Conservation (phyloP, 2,797 vertebrate species). For the Anabacerthia variegaticeps region DNA sequence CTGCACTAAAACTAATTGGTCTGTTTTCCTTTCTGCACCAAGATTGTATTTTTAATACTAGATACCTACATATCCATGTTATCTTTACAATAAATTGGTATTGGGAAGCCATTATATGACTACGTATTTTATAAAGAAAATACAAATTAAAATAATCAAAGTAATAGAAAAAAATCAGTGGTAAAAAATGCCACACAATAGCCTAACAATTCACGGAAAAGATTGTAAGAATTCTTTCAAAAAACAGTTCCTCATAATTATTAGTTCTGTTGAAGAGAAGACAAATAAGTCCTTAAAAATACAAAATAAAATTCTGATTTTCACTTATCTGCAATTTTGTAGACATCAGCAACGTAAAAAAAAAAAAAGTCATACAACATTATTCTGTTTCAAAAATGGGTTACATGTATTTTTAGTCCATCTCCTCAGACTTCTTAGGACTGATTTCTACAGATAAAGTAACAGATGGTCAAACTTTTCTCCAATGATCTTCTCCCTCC, state of each 20-base stretch:
- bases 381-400: neutral
- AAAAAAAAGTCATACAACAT: neutral
- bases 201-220: neutral
- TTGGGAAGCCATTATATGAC: neutral
- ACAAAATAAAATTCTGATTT: neutral
- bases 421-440: neutral
- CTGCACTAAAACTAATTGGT: neutral
- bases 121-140: neutral
- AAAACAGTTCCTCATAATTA: neutral
- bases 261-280: neutral
- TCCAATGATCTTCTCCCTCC: neutral
- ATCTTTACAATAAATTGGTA: neutral
- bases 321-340: neutral
- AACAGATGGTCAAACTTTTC: neutral
- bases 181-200: neutral
- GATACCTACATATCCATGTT: neutral
- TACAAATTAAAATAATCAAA: neutral
- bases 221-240: neutral
- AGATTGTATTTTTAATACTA: neutral
- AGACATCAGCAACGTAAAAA: neutral
- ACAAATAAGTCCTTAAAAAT: neutral
- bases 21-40: neutral
- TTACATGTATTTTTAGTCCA: neutral
- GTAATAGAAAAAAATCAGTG: neutral
- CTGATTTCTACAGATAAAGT: neutral